Conservation (phyloP, 2,797 vertebrate species). For the Champsocephalus esox region DNA sequence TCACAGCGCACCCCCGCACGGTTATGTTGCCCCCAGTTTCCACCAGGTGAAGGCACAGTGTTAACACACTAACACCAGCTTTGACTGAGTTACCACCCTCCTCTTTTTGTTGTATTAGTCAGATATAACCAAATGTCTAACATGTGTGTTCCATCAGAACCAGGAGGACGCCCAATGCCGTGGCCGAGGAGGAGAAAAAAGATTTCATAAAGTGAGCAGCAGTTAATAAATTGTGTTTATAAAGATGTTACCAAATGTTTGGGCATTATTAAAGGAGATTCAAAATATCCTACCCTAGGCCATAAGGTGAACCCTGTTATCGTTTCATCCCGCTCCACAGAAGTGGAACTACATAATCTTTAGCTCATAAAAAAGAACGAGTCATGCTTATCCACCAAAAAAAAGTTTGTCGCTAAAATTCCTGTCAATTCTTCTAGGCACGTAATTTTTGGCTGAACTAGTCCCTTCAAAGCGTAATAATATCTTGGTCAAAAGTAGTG, state of each 20-base stretch:
- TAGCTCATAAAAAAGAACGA: too few relatives aligned
- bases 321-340: too few relatives aligned
- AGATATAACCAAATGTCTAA: not conserved
- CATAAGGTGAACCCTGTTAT: too few relatives aligned
- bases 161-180: slow-evolving; percentile 3
- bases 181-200: not conserved
- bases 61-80: not conserved
- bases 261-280: not conserved
- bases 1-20: slow-evolving; percentile 85
- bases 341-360: too few relatives aligned
- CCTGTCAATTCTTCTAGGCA: too few relatives aligned
- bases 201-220: not conserved
- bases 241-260: not conserved
- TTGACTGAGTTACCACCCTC: not conserved
- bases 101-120: not conserved
- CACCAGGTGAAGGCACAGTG: slow-evolving; percentile 46
- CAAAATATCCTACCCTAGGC: not conserved
- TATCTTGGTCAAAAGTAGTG: too few relatives aligned
- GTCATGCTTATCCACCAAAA: too few relatives aligned
- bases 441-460: too few relatives aligned
- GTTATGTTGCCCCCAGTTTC: slow-evolving; percentile 79
- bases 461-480: too few relatives aligned
- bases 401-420: too few relatives aligned
- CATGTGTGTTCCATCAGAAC: slow-evolving; percentile 32
- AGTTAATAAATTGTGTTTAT: not conserved